Evolutionary conservation across 2,113 vertebrate genomes (phyloP).

Genomic region (Charina bottae): DNA sequence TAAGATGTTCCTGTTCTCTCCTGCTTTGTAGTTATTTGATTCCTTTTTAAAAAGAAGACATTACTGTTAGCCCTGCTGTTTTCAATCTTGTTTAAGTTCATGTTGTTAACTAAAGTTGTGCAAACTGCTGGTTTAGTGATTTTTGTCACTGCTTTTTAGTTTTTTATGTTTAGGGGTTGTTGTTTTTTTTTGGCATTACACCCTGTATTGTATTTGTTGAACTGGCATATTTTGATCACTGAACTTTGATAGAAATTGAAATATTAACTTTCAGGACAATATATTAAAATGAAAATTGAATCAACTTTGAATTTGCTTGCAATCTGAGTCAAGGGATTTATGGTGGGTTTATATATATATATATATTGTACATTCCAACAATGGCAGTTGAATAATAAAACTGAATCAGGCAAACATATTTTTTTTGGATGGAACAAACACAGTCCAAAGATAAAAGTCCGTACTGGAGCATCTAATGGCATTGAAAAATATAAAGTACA

Average conservation of each 20-base stretch:
- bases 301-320: not conserved
- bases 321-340: not conserved
- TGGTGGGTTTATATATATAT: accelerated
- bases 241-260: not conserved
- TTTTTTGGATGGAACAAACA: not conserved
- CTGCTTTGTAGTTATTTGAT: not conserved
- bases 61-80: not conserved
- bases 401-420: not conserved
- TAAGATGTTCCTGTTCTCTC: not conserved
- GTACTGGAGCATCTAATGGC: not conserved
- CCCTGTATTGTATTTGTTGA: not conserved
- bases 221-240: not conserved
- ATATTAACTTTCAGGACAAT: not conserved
- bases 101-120: not conserved
- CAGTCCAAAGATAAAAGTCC: not conserved
- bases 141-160: not conserved
- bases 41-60: not conserved
- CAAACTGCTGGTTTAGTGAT: not conserved
- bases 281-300: slow-evolving; percentile 7
- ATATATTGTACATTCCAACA: not conserved
- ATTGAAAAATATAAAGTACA: slow-evolving; percentile 10
- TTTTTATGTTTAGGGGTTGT: not conserved
- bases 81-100: not conserved
- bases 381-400: not conserved
- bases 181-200: not conserved